Percentiles rank a stretch among this genome's conserved stretches.
Conservation (phyloP, 2,888 invertebrate species). For the Agonum fuliginosum region DNA sequence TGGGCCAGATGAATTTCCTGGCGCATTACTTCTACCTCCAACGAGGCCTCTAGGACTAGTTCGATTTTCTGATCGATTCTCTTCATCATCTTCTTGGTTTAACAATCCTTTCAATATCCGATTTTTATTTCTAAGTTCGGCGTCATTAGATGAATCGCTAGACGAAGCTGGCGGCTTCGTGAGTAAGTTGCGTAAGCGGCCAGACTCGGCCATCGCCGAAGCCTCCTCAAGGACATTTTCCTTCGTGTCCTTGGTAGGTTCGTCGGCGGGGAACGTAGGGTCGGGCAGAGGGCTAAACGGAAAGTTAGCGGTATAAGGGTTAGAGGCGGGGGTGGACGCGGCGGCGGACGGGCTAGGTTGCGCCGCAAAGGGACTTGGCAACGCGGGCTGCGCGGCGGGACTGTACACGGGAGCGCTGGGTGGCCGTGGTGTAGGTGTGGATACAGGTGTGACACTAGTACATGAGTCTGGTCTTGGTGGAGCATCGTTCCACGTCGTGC, state of each 20-base stretch:
- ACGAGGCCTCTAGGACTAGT: slow-evolving; percentile 71
- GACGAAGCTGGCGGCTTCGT: slow-evolving; percentile 72
- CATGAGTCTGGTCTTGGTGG: slow-evolving; percentile 78
- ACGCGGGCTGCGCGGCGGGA: slow-evolving; percentile 67
- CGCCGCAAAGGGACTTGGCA: slow-evolving; percentile 73
- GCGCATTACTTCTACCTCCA: slow-evolving; percentile 64
- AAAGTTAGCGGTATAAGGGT: slow-evolving; percentile 75
- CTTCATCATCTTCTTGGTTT: slow-evolving; percentile 81
- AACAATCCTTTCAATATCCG: slow-evolving; percentile 78
- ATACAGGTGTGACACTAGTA: slow-evolving; percentile 78
- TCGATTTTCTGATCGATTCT: slow-evolving; percentile 72
- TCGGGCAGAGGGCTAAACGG: slow-evolving; percentile 80
- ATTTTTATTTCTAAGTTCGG: slow-evolving; percentile 73
- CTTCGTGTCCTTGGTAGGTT: slow-evolving; percentile 73
- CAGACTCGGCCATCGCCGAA: slow-evolving; percentile 73
- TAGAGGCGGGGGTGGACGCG: slow-evolving; percentile 70
- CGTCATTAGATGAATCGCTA: slow-evolving; percentile 67
- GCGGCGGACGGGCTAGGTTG: slow-evolving; percentile 74
- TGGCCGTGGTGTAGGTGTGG: slow-evolving; percentile 78
- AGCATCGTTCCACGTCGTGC: slow-evolving; percentile 67
- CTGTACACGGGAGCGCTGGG: slow-evolving; percentile 74
- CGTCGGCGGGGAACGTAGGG: slow-evolving; percentile 73
- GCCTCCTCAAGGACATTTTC: slow-evolving; percentile 72
- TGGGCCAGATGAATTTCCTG: slow-evolving; percentile 40
- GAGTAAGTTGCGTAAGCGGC: slow-evolving; percentile 77